Base-by-base conservation (phyloP, 2,888 invertebrate genomes). In the Molorchus minor region DNA sequence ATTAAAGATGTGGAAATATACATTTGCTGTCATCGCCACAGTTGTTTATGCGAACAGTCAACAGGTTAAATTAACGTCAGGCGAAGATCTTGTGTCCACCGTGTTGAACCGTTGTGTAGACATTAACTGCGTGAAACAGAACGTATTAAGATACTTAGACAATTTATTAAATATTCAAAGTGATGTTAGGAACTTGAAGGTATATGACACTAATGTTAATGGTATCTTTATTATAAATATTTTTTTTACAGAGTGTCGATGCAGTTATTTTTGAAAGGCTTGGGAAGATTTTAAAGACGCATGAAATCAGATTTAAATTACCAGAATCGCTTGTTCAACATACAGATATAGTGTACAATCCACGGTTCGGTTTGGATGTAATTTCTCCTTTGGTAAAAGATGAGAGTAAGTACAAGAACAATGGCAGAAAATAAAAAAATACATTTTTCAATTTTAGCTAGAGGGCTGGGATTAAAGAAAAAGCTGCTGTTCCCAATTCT, bases 401-500 rank as follows among this genome's bases (percentile, higher is more conserved):
- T 55, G 84, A 86, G 84, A 85, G 86, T 86, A 81, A 84, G 75
- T 82, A 57, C 5, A 25, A 25, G 8, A 25, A 8, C 25, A 1
- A n/a, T 46, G 3, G 7, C 30, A 30, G 8, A 33, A 15, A 21
- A 15, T 25, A 16, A 16, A 44, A 33, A 17, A 1, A 44, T 4
- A 21, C 21, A 30, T 15, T 2, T 19, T 36, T 51, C 1, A 30
- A 2, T 64, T 82, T 8, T 79, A 91, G 93, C 89, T 72, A 88
- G 92, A 65, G 91, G 90, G 72, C 83, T 89, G 78, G 76, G 84
- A 57, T 83, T 92, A 74, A 92, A 93, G 84, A 92, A 93, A 83
- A 93, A 93, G 79, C 85, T 93, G 44, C 83, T 93, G 64, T 82
- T 93, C 75, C 93, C 93, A 12, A 84, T 93, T 62, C 82, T 93